Evolutionary conservation across 2,888 invertebrate genomes (phyloP), one percentile per base, ranked within the genome.

Genomic region (Rotaria magnacalcarata): DNA sequence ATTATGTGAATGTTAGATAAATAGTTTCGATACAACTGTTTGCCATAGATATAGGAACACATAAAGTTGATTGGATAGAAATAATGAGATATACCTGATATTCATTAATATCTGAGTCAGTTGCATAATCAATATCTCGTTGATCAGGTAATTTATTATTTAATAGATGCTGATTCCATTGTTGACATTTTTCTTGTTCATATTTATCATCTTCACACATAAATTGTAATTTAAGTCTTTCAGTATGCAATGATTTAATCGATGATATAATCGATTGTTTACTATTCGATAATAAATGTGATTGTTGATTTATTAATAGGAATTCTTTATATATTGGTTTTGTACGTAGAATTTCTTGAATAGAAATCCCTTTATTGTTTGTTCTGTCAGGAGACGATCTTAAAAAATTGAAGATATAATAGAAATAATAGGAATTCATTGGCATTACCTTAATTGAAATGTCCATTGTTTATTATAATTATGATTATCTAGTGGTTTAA

Each of bases 131-230:
- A 16, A 16, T 67, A 19, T 67, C 67, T 67, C 34, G 67, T 67
- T 67, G 6, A 41, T 67, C 16, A 16, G 16, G 14, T 6, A 16
- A 19, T 7, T 19, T 21, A 56, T 56, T 56, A 24, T 56, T 10
- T 24, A 56, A 24, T 21, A 56, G 7, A 24, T 56, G 24, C 34
- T 67, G 67, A 67, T 67, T 67, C 67, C 19, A 67, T 41, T 67
- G 2, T 34, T 67, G 34, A 14, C 34, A 67, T 41, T 67, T 67
- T 1, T 67, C 67, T 34, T 67, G 67, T 67, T 67, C 67, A 19
- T 67, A 67, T 34, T 67, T 67, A 67, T 67, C 67, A 67, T 67
- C 67, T 67, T 67, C 67, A 19, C 67, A 67, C 67, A 67, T 67
- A 41, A 67, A 67, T 67, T 67, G 67, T 67, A 67, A 41, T 67